phyloP scores from a whole-genome alignment of 2,888 invertebrate genomes.

The Cryptus armator region DNA sequence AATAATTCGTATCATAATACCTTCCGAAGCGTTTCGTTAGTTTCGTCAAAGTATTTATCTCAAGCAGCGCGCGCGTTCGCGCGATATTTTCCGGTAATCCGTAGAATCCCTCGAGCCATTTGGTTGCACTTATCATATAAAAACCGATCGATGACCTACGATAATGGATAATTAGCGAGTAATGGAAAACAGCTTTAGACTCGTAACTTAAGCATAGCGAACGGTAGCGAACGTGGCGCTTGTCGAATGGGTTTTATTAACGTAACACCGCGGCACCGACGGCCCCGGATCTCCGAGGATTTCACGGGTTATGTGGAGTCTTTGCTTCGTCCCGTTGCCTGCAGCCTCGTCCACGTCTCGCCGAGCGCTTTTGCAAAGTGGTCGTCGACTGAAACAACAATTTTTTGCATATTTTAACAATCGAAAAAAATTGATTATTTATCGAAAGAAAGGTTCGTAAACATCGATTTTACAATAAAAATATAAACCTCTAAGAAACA shows the following conservation, averaged over 20 bases:
- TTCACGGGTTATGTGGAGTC: constrained; percentile 80
- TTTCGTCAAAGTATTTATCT: too few relatives aligned
- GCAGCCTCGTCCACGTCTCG: constrained; percentile 84
- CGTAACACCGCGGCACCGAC: constrained; percentile 31
- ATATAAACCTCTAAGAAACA: too few relatives aligned
- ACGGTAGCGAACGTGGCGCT: constrained; percentile 23
- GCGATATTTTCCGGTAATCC: constrained; percentile 1
- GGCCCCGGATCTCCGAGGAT: constrained; percentile 42
- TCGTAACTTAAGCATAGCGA: constrained; percentile 41
- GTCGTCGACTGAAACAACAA: constrained; percentile 80
- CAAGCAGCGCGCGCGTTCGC: too few relatives aligned
- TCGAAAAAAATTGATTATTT: too few relatives aligned
- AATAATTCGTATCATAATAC: too few relatives aligned
- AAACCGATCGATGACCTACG: constrained; percentile 56
- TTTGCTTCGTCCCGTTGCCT: constrained; percentile 81
- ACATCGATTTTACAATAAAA: too few relatives aligned
- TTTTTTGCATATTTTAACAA: too few relatives aligned
- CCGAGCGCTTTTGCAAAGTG: constrained; percentile 84
- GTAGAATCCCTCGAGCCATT: constrained; percentile 49
- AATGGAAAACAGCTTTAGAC: constrained; percentile 61
- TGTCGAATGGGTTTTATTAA: constrained; percentile 22
- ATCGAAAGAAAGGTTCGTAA: too few relatives aligned
- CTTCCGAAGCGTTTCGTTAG: too few relatives aligned
- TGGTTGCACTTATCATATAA: constrained; percentile 54
- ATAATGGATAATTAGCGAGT: constrained; percentile 69